A percentile compares a stretch with the other conserved stretches of the same genome.
These are phyloP conservation scores for Chloroceryle inda DNA, from an alignment of 2,797 vertebrate species.

Conservation along the genomic window DNA sequence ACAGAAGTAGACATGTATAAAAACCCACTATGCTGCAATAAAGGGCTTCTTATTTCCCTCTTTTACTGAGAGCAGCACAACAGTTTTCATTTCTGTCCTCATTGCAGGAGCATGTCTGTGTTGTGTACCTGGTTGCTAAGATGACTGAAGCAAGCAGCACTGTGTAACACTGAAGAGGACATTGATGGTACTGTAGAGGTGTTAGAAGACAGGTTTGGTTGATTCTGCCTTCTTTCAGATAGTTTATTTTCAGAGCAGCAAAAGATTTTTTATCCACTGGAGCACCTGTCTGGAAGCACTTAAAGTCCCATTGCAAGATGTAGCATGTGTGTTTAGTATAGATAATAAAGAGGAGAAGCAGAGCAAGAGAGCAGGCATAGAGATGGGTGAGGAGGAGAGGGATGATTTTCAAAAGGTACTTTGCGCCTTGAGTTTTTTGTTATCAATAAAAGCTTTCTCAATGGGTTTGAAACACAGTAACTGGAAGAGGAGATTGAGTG, in stretches of 20 bases:
- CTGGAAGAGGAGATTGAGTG: background rate
- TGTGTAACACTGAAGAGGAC: background rate
- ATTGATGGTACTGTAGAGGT: background rate
- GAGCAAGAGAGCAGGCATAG: background rate
- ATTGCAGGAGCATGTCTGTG: background rate
- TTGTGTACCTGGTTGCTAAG: background rate
- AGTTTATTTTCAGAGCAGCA: background rate
- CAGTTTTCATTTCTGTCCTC: background rate
- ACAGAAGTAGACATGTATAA: background rate
- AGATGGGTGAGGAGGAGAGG: background rate
- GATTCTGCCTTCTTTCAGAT: background rate
- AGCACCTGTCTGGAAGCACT: background rate
- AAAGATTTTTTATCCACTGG: background rate
- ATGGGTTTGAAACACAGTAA: background rate
- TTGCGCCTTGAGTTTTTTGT: background rate
- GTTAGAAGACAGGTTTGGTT: background rate
- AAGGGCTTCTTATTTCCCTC: background rate
- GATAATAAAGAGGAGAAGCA: background rate
- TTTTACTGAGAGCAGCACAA: background rate
- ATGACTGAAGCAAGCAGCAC: background rate
- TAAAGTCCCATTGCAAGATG: background rate
- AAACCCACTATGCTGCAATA: background rate
- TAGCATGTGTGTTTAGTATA: background rate
- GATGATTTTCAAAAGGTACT: conserved; percentile 1
- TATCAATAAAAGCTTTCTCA: background rate